phyloP scores from a whole-genome alignment of 1,140 invertebrate species.

The Procambarus virginalis region DNA sequence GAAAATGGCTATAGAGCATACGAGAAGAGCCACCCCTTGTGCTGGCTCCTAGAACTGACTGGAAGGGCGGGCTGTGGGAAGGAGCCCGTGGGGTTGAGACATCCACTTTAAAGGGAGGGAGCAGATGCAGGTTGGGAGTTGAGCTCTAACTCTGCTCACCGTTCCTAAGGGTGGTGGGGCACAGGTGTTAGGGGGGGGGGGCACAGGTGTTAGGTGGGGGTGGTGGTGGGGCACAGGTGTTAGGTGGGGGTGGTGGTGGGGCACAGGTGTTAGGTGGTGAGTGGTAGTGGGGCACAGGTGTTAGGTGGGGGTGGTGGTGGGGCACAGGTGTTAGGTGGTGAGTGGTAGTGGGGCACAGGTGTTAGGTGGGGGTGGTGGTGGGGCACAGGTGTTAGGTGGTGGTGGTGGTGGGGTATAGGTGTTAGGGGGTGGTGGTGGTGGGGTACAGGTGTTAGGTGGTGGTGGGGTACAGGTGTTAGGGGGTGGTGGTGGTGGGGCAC shows the following conservation, averaged over 20 bases:
- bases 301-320: too few relatives aligned
- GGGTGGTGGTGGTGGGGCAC: background rate
- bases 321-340: too few relatives aligned
- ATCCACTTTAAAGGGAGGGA: constrained; percentile 6
- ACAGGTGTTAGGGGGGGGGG: too few relatives aligned
- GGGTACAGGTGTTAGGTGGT: background rate
- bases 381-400: too few relatives aligned
- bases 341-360: too few relatives aligned
- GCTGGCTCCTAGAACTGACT: too few relatives aligned
- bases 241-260: background rate
- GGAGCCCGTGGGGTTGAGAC: background rate
- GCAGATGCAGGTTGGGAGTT: background rate
- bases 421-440: background rate
- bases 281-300: background rate
- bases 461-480: background rate
- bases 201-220: too few relatives aligned
- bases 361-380: too few relatives aligned
- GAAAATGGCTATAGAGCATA: too few relatives aligned
- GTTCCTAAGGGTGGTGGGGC: background rate
- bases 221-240: background rate
- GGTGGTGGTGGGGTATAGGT: too few relatives aligned
- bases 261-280: background rate
- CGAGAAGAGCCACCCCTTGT: too few relatives aligned
- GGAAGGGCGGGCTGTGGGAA: background rate
- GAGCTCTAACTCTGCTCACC: background rate